Base-by-base conservation (phyloP, 2,888 invertebrate species). In the Campoletis raptor region DNA sequence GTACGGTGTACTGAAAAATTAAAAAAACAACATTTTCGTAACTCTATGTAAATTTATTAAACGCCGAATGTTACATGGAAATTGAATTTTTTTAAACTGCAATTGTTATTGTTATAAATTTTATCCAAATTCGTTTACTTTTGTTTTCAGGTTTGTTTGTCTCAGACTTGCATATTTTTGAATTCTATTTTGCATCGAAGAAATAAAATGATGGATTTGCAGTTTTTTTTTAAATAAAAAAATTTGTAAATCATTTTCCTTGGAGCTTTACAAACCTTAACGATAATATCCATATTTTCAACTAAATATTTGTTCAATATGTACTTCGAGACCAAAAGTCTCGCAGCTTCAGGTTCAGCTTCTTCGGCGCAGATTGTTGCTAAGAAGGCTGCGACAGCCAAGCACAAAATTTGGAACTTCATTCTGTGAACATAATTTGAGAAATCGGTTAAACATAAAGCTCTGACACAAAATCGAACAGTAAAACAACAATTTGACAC, bases 291-390 rank as follows among this genome's bases (percentile, higher is more conserved):
- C 96, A 98, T 98, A 92, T 97, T 97, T 95, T 99, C 99, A 0
- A 99, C 99, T 87, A 99, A 95, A 94, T 98, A 99, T 95, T 98
- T 98, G 94, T 99, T 99, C 86, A 99, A 96, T 92, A 99, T 97
- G 95, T 98, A 98, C 95, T 99, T 99, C 12, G 98, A 98, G 37
- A 98, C 97, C 87, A 99, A 95, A 73, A 99, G 95, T 91, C 97
- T 96, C 30, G 99, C 99, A 79, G 96, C 96, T 70, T 96, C 95
- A 66, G 97, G 97, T 91, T 97, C 97, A 88, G 97, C 97, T 85
- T 95, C 94, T 85, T 96, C 96, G 67, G 96, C 95, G 85, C 95
- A 94, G 87, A 95, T 95, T 79, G 94, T 94, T 54, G 95, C 94
- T 52, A 95, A 93, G 86, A 96, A 92, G 87, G 95, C 93, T 80